phyloP scores from a whole-genome alignment of 53 echinoderm and acorn worm species.

The Patiria pectinifera region DNA sequence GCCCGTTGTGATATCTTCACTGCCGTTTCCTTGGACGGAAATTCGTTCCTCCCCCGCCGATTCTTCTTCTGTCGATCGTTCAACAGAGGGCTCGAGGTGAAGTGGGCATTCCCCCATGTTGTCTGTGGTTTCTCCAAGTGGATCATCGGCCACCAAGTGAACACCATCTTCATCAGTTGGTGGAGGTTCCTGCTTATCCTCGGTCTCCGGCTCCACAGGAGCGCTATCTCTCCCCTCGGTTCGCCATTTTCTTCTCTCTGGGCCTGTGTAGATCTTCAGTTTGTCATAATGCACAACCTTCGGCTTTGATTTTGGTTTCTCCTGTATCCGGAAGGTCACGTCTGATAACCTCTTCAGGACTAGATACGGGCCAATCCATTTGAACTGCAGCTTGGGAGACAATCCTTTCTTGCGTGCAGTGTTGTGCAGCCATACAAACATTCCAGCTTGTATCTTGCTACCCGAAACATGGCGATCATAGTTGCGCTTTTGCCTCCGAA shows the following conservation, averaged over 20 bases:
- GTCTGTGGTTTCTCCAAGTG: not conserved
- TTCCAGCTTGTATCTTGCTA: not conserved
- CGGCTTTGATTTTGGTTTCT: not conserved
- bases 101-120: not conserved
- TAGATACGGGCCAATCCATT: too few relatives aligned
- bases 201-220: not conserved
- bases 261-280: not conserved
- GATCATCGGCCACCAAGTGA: not conserved
- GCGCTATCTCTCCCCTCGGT: not conserved
- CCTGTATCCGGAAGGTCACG: not conserved
- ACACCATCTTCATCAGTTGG: not conserved
- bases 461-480: not conserved
- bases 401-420: too few relatives aligned
- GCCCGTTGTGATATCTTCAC: too few relatives aligned
- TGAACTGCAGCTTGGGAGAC: too few relatives aligned
- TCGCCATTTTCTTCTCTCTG: too few relatives aligned
- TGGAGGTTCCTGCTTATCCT: not conserved
- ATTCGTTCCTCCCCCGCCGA: too few relatives aligned
- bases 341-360: too few relatives aligned
- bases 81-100: too few relatives aligned
- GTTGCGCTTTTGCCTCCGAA: too few relatives aligned
- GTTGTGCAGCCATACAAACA: not conserved
- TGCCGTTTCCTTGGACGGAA: too few relatives aligned
- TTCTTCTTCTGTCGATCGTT: too few relatives aligned
- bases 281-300: constrained; percentile 17